A percentile compares a stretch with the other conserved stretches of the same genome.
Evolutionary conservation across 2,113 vertebrate species (phyloP).

Genomic region (Oreochromis aureus): DNA sequence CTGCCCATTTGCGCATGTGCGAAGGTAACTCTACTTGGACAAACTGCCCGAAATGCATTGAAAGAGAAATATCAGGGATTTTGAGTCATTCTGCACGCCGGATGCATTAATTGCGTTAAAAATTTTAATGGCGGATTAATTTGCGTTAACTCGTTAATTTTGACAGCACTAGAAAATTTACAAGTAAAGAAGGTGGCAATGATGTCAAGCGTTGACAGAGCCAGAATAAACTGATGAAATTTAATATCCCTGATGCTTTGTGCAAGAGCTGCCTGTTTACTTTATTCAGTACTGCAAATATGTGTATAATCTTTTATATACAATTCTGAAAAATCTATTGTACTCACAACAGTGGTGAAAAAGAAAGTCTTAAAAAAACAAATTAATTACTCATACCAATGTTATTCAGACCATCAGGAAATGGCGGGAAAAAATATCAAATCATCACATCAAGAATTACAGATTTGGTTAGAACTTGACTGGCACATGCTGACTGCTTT

Average conservation of each 20-base stretch:
- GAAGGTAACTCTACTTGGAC: background rate
- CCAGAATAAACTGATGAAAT: background rate
- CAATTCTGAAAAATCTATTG: background rate
- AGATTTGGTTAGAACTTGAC: background rate
- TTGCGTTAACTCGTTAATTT: rapidly evolving
- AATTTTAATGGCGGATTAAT: background rate
- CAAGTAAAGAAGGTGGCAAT: background rate
- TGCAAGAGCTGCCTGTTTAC: background rate
- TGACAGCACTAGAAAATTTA: background rate
- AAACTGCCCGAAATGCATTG: background rate
- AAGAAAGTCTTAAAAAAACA: background rate
- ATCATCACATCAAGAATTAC: background rate
- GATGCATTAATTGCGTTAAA: background rate
- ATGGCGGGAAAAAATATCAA: background rate
- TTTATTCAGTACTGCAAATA: background rate
- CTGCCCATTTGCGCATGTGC: background rate
- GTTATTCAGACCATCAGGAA: background rate
- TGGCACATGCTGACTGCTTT: background rate
- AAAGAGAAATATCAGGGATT: background rate
- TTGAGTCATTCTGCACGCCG: background rate
- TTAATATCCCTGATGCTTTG: background rate
- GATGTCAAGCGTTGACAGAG: background rate
- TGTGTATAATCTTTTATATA: background rate
- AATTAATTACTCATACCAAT: background rate
- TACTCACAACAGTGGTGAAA: background rate